These are phyloP conservation scores for Prionailurus bengalensis DNA, from an alignment of 2,113 vertebrate genomes.

Conservation along the genomic window DNA sequence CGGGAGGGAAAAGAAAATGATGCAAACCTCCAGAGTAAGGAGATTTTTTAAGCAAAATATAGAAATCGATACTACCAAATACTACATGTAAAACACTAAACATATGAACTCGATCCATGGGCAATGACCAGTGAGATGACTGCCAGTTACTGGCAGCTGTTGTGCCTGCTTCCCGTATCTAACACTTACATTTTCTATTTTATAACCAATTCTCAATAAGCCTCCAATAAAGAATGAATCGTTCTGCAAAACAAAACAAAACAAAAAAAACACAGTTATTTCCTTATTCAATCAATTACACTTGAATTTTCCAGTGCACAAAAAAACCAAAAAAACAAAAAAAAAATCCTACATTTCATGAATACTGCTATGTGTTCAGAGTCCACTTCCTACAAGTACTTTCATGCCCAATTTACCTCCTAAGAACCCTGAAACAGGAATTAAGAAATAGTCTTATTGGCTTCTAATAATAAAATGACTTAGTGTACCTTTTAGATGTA, in stretches of 20 bases:
- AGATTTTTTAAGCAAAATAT: not conserved
- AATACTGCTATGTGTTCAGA: not conserved
- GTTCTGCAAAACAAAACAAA: constrained; percentile 81
- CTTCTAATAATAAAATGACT: constrained; percentile 42
- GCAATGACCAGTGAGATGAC: not conserved
- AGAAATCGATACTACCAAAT: constrained; percentile 15
- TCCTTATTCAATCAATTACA: constrained; percentile 2
- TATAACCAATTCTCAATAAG: constrained; percentile 86
- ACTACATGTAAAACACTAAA: not conserved
- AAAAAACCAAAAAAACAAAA: constrained; percentile 50
- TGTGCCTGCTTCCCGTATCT: not conserved
- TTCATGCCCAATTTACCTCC: not conserved
- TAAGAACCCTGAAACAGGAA: not conserved
- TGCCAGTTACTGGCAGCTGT: not conserved
- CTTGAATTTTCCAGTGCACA: not conserved
- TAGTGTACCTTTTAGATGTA: not conserved
- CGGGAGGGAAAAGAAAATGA: not conserved
- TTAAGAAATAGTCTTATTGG: not conserved
- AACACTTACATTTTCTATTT: constrained; percentile 87
- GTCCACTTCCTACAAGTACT: not conserved
- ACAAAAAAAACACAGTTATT: not conserved
- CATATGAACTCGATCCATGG: not conserved
- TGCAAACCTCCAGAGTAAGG: not conserved
- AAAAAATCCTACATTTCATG: not conserved
- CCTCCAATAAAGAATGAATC: constrained; percentile 81